These are phyloP conservation scores for Proctacanthus coquilletti DNA, from an alignment of 1,140 invertebrate genomes.

Conservation along the genomic window DNA sequence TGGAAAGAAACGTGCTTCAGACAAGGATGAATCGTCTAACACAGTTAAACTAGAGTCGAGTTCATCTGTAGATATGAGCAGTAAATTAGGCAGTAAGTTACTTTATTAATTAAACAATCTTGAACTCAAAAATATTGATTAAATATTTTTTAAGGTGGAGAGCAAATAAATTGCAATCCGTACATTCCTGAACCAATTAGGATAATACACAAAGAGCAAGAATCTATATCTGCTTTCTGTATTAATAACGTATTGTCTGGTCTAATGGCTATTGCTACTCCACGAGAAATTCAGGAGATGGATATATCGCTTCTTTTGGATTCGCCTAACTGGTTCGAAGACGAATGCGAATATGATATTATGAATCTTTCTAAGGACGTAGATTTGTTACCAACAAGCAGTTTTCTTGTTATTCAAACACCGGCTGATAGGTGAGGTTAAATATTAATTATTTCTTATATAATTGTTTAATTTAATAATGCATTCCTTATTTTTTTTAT, in stretches of 20 bases:
- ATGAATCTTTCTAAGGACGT: constrained; percentile 68
- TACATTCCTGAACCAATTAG: constrained; percentile 68
- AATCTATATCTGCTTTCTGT: constrained; percentile 94
- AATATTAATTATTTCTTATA: background rate
- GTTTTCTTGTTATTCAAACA: constrained; percentile 86
- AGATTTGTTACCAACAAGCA: constrained; percentile 53
- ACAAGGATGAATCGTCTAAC: background rate
- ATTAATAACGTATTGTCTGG: constrained; percentile 69
- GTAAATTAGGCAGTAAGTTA: constrained; percentile 13
- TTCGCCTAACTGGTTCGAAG: constrained; percentile 79
- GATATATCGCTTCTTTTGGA: constrained; percentile 83
- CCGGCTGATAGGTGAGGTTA: constrained; percentile 48
- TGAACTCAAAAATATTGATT: constrained; percentile 15
- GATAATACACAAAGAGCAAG: constrained; percentile 98
- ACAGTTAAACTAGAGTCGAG: too few relatives aligned
- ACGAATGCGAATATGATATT: constrained; percentile 92
- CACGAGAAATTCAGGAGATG: constrained; percentile 93
- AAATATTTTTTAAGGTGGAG: constrained; percentile 21
- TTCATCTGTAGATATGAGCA: too few relatives aligned
- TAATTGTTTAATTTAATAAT: background rate
- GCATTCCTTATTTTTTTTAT: background rate
- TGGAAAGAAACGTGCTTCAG: constrained; percentile 42
- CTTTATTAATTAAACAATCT: background rate
- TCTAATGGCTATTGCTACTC: constrained; percentile 80
- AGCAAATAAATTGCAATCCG: too few relatives aligned